phyloP scores from a whole-genome alignment of 2,797 vertebrate genomes.

The Etheostoma perlongum region DNA sequence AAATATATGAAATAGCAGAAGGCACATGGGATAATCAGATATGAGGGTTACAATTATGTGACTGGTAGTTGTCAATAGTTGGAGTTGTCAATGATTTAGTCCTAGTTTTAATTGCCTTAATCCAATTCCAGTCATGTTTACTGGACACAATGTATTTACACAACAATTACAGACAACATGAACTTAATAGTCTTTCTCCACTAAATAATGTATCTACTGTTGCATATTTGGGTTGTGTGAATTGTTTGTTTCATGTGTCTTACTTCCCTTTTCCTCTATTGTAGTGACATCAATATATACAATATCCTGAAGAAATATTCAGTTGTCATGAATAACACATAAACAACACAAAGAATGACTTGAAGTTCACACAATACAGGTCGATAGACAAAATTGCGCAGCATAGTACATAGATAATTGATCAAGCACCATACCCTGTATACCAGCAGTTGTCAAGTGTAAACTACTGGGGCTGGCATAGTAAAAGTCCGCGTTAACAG shows the following conservation, averaged over 20 bases:
- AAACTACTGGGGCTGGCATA: conserved; percentile 36
- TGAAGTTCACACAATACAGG: not conserved
- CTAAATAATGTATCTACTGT: conserved; percentile 7
- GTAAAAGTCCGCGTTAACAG: conserved; percentile 20
- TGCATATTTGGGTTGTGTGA: not conserved
- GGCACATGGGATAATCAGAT: not conserved
- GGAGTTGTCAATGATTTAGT: conserved; percentile 5
- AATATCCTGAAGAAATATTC: not conserved
- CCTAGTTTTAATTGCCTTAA: not conserved
- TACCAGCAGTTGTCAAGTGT: conserved; percentile 33
- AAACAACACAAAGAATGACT: not conserved
- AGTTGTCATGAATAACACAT: not conserved
- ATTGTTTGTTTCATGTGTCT: not conserved
- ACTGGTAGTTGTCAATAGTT: not conserved
- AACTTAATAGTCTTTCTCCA: not conserved
- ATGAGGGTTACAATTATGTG: not conserved
- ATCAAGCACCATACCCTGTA: conserved; percentile 43
- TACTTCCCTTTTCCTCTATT: not conserved
- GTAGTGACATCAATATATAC: not conserved
- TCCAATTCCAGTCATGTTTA: conserved; percentile 14
- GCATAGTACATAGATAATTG: not conserved
- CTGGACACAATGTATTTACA: conserved; percentile 11
- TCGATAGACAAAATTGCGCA: not conserved
- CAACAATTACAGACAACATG: conserved; percentile 29
- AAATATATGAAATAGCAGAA: not conserved